A percentile compares a stretch with the other conserved stretches of the same genome.
Conservation (phyloP, 2,797 vertebrate genomes). For the Calcarius lapponicus region DNA sequence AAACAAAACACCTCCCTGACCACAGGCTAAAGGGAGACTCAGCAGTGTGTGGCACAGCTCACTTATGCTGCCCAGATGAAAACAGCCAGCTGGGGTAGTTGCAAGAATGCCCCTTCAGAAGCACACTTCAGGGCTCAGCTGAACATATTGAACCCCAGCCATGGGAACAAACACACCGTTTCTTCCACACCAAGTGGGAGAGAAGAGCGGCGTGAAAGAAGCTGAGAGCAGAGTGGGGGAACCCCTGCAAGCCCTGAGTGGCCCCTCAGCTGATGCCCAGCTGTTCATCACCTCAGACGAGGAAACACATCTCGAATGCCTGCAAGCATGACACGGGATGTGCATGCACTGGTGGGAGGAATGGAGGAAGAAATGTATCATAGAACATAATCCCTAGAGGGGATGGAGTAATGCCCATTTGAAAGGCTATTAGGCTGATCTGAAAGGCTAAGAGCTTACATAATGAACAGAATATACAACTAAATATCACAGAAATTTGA, state of each 20-base stretch:
- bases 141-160: fast-evolving
- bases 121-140: background rate
- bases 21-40: background rate
- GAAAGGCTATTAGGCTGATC: background rate
- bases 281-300: fast-evolving
- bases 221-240: background rate
- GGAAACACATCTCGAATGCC: background rate
- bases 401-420: background rate
- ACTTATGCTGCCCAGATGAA: background rate
- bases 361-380: background rate
- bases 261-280: fast-evolving
- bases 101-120: background rate
- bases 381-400: background rate
- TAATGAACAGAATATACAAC: background rate
- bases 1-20: background rate
- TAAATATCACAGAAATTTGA: background rate
- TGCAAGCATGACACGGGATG: background rate
- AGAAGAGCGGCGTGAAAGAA: fast-evolving
- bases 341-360: background rate
- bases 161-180: background rate
- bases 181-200: background rate
- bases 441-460: background rate
- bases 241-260: background rate
- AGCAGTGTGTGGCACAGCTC: background rate
- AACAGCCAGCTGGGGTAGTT: fast-evolving